These are phyloP conservation scores for Anarhynchus alexandrinus DNA, from an alignment of 2,113 vertebrate genomes.

Conservation along the genomic window DNA sequence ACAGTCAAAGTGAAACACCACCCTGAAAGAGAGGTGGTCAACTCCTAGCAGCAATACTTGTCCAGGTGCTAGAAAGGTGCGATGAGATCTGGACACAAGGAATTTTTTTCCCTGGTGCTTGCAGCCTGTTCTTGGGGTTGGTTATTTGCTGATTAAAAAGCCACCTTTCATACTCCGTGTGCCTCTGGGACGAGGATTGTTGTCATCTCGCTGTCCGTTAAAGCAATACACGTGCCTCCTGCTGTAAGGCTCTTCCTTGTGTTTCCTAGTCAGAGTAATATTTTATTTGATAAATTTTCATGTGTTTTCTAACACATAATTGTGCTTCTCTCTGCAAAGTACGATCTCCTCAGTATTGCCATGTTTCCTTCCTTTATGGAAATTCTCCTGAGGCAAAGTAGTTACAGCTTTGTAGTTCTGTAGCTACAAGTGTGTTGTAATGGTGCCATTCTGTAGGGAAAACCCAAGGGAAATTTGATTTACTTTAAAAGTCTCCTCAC, in stretches of 20 bases:
- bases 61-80: not conserved
- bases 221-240: fast-evolving
- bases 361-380: not conserved
- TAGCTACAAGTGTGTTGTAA: not conserved
- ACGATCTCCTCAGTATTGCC: not conserved
- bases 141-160: not conserved
- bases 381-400: not conserved
- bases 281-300: not conserved
- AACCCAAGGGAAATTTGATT: not conserved
- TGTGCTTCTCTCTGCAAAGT: not conserved
- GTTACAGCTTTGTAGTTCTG: not conserved
- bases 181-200: not conserved
- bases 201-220: fast-evolving
- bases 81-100: not conserved
- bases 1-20: not conserved
- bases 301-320: not conserved
- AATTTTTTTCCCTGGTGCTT: not conserved
- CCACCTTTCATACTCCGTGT: fast-evolving
- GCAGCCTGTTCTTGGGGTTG: not conserved
- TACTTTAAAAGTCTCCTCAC: not conserved
- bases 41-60: fast-evolving
- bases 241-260: not conserved
- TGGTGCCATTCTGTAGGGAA: not conserved
- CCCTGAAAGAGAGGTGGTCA: no score
- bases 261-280: not conserved